Evolutionary conservation across 2,113 vertebrate genomes (phyloP), one percentile per base, ranked within the genome.

Genomic region (Aix galericulata): DNA sequence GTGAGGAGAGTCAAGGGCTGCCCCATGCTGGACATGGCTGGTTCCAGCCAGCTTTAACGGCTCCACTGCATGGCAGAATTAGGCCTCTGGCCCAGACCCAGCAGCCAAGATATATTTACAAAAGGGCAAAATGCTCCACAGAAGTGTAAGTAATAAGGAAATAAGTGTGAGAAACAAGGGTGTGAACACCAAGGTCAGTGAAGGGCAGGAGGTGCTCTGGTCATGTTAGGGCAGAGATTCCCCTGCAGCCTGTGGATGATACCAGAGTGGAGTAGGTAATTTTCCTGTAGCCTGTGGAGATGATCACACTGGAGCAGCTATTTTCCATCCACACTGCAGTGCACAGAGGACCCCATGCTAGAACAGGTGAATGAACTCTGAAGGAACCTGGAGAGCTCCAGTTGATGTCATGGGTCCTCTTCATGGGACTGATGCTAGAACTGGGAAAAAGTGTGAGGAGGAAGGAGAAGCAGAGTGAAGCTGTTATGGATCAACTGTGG

Each of bases 1-100:
- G 22, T 46, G 20, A 71, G n/a, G 15, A 42, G 40, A 7, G 13
- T 13, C 36, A 0, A 0, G 17, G 21, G 14, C 20, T 74, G 14
- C 7, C 44, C 11, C 0, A 0, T 17, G 16, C 6, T 0, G 1
- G 40, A 11, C 48, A 29, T 16, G 40, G 12, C 8, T 2, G 0
- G 2, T 34, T 72, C 53, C 53, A 52, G 7, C 11, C 5, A 1
- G 11, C 22, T 66, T 25, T 32, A 29, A 0, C 6, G 0, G 4
- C 38, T 29, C 31, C 6, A 20, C 13, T 0, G 0, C 53, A 63
- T 63, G 53, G 4, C 25, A 66, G 0, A 0, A 23, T 38, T 56
- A 13, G 31, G 38, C 17, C 32, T 48, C 46, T 48, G 46, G 46
- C 46, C 46, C 46, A 48, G 27, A 34, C 14, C 32, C 22, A 2